phyloP scores from a whole-genome alignment of 2,888 invertebrate species.

The Tipula helvola region DNA sequence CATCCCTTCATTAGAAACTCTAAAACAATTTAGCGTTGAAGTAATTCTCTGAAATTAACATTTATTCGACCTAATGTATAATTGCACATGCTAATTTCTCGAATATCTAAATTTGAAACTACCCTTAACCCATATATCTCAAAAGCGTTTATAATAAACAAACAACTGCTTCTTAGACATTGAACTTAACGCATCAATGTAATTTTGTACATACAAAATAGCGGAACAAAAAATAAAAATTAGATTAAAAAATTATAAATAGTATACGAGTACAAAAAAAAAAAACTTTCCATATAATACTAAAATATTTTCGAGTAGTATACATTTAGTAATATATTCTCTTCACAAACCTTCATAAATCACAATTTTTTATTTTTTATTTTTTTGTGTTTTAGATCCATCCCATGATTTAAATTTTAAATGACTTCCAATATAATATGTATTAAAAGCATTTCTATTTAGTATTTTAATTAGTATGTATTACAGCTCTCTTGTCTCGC shows the following conservation, averaged over 20 bases:
- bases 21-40: no score
- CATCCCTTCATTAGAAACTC: no score
- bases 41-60: no score
- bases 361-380: no score
- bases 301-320: background rate
- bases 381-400: background rate
- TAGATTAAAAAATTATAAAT: background rate
- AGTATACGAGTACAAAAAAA: background rate
- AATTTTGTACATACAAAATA: background rate
- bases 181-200: background rate
- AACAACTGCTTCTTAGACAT: background rate
- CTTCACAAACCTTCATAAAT: background rate
- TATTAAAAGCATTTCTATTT: background rate
- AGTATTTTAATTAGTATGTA: background rate
- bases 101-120: background rate
- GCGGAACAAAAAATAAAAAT: background rate
- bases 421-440: background rate
- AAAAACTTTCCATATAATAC: background rate
- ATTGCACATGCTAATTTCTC: no score
- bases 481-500: background rate
- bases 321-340: background rate
- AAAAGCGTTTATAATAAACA: background rate
- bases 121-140: background rate
- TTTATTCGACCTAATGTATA: no score
- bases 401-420: background rate